Percentiles rank a stretch among this genome's conserved stretches.
Conservation (phyloP, 30 jellyfish, hydroid and myxozoan genomes). For the Aurelia sp. region DNA sequence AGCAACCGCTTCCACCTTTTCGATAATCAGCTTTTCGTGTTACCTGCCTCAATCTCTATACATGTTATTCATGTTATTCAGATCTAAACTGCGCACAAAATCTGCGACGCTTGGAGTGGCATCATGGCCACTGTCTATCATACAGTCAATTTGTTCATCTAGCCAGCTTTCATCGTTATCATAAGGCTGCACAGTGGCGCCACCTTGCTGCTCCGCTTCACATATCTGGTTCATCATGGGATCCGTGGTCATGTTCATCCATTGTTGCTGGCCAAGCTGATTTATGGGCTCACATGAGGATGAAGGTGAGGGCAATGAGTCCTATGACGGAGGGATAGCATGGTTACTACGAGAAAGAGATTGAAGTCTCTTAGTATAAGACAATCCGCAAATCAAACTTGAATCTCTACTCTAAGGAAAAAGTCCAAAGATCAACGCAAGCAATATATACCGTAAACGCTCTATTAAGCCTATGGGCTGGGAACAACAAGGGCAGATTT, state of each 20-base stretch:
- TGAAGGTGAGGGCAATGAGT: conserved; percentile 55
- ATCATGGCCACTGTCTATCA: conserved; percentile 9
- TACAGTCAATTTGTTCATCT: conserved; percentile 18
- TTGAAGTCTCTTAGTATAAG: conserved; percentile 35
- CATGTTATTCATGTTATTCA: not conserved
- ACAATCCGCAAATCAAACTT: too few species aligned
- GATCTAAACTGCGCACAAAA: conserved; percentile 26
- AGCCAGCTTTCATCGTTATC: not conserved
- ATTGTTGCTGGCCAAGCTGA: not conserved
- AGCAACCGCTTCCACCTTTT: too few species aligned
- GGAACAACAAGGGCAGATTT: too few species aligned
- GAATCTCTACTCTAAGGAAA: not conserved
- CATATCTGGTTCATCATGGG: not conserved
- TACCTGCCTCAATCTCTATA: too few species aligned
- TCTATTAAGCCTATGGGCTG: too few species aligned
- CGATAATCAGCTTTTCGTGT: too few species aligned
- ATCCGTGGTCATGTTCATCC: not conserved
- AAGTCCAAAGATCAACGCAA: not conserved
- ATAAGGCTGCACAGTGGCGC: not conserved
- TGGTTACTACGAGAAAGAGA: conserved; percentile 69
- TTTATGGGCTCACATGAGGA: not conserved
- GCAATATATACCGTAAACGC: too few species aligned
- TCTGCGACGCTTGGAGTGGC: conserved; percentile 27
- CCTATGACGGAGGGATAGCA: conserved; percentile 78
- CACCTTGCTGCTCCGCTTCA: not conserved